A percentile compares a stretch with the other conserved stretches of the same genome.
Evolutionary conservation across 1,140 invertebrate species (phyloP).

Genomic region (Scaptodrosophila lebanonensis): DNA sequence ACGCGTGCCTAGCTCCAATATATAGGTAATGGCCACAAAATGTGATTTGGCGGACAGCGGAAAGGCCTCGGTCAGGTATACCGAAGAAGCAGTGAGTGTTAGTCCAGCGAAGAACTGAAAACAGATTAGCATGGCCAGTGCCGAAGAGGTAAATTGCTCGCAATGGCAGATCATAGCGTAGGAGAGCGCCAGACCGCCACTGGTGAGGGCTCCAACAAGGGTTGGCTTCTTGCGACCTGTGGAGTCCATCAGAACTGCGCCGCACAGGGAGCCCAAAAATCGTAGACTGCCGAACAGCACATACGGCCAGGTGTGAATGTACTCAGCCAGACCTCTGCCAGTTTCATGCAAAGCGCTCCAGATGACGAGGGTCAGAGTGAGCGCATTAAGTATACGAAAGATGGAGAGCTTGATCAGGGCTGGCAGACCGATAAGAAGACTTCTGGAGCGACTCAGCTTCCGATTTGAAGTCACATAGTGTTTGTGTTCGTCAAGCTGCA

Average conservation of each 20-base stretch:
- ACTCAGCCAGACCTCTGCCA: conserved; percentile 15
- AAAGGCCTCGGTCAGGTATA: conserved; percentile 64
- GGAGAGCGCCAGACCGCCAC: conserved; percentile 44
- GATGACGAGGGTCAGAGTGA: conserved; percentile 43
- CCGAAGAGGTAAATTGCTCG: conserved; percentile 25
- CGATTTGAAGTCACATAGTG: conserved; percentile 47
- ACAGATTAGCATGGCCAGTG: conserved; percentile 43
- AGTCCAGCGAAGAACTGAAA: conserved; percentile 51
- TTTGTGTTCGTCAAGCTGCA: conserved; percentile 64
- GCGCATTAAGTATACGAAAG: conserved; percentile 36
- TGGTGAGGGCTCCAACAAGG: conserved; percentile 46
- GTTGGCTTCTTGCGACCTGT: conserved; percentile 55
- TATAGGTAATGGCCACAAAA: conserved; percentile 47
- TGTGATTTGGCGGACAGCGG: conserved; percentile 53
- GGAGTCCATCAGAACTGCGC: conserved; percentile 45
- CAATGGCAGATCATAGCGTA: conserved; percentile 38
- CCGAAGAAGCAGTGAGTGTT: conserved; percentile 46
- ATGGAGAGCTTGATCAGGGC: conserved; percentile 45
- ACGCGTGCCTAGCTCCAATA: conserved; percentile 35
- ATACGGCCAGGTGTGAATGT: conserved; percentile 51
- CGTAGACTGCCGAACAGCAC: conserved; percentile 43
- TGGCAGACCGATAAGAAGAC: conserved; percentile 24
- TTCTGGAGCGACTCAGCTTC: conserved; percentile 18
- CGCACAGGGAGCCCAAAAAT: conserved; percentile 41
- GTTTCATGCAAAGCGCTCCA: conserved; percentile 35